phyloP scores from a whole-genome alignment of 1,140 invertebrate genomes.

The Ectropis grisescens region DNA sequence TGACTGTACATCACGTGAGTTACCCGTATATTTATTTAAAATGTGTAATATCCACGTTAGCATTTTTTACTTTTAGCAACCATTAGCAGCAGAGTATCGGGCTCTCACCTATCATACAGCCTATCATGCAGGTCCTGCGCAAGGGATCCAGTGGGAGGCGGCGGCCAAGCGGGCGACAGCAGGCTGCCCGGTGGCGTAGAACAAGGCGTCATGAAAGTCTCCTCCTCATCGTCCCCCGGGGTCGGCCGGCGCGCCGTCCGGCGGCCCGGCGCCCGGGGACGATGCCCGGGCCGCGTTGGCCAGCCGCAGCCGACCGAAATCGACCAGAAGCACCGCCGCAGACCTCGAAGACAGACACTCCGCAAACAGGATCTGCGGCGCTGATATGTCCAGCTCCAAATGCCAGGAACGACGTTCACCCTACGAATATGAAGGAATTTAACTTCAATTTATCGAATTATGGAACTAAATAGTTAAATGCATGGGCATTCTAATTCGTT shows the following conservation, averaged over 20 bases:
- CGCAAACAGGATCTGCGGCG: conserved; percentile 91
- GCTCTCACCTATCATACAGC: conserved; percentile 79
- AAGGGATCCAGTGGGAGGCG: conserved; percentile 51
- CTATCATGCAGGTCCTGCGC: conserved; percentile 79
- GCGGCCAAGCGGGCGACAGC: conserved; percentile 51
- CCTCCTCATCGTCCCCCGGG: conserved; percentile 46
- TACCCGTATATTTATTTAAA: no score
- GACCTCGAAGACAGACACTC: conserved; percentile 86
- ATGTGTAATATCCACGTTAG: no score
- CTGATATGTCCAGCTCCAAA: conserved; percentile 90
- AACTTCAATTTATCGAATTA: no score
- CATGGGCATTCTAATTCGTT: no score
- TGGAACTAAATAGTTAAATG: no score
- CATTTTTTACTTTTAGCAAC: no score
- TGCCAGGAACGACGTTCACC: conserved; percentile 85
- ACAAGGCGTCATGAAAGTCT: conserved; percentile 91
- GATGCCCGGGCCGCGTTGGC: conserved; percentile 67
- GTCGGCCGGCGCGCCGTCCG: conserved; percentile 24
- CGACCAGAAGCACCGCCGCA: conserved; percentile 85
- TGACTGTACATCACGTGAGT: no score
- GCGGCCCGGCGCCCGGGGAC: conserved; percentile 7
- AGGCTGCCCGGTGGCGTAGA: conserved; percentile 88
- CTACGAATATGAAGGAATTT: conserved; percentile 39
- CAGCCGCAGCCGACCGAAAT: conserved; percentile 87
- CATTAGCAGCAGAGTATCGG: no score